These are phyloP conservation scores for Sericinus montela DNA, from an alignment of 2,888 invertebrate species.

Conservation along the genomic window DNA sequence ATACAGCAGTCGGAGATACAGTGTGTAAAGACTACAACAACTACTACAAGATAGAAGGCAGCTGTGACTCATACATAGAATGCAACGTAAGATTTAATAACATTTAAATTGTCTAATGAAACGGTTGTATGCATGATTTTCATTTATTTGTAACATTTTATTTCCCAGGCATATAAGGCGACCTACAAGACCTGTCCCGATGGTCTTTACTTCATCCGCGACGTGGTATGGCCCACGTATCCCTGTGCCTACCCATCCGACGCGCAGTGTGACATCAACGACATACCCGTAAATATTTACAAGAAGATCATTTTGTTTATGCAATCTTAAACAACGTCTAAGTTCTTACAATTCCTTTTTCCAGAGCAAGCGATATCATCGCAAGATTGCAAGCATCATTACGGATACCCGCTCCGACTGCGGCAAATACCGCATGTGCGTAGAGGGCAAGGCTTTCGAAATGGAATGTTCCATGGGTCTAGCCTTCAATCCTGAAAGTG, in stretches of 20 bases:
- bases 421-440: constrained; percentile 88
- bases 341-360: not conserved
- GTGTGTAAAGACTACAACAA: constrained; percentile 37
- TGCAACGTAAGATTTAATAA: constrained; percentile 65
- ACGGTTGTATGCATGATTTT: too few species aligned
- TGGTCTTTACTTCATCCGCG: constrained; percentile 86
- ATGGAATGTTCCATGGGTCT: constrained; percentile 88
- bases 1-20: not conserved
- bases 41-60: constrained; percentile 78
- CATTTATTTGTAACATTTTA: not conserved
- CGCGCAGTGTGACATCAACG: constrained; percentile 79
- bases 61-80: constrained; percentile 85
- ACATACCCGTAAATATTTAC: constrained; percentile 69
- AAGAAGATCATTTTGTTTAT: not conserved
- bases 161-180: constrained; percentile 72
- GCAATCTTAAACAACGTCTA: not conserved
- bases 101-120: too few species aligned
- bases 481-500: constrained; percentile 83
- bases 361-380: constrained; percentile 83
- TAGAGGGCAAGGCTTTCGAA: constrained; percentile 77
- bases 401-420: constrained; percentile 81
- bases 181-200: constrained; percentile 86
- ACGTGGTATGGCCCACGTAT: constrained; percentile 80
- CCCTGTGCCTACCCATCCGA: constrained; percentile 91
- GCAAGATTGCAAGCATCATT: constrained; percentile 87